Conservation (phyloP, 1,140 invertebrate genomes). For the Conus betulinus region DNA sequence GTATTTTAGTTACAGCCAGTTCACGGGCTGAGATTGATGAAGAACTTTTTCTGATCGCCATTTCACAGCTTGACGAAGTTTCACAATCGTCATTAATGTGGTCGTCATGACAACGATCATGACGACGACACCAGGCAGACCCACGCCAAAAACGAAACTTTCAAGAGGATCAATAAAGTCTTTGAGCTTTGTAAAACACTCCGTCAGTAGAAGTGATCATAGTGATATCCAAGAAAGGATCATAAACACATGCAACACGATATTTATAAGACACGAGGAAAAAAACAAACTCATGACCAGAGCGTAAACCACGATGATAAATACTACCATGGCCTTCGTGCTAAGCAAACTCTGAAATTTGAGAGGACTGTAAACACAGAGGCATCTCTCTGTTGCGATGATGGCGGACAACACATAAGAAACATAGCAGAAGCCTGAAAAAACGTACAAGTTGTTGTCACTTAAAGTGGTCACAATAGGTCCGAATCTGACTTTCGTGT, state of each 20-base stretch:
- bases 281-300: not conserved
- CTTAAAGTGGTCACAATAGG: not conserved
- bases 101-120: not conserved
- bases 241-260: not conserved
- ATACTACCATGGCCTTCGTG: not conserved
- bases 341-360: not conserved
- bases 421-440: not conserved
- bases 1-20: not conserved
- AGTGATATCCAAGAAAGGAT: not conserved
- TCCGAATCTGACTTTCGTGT: not conserved
- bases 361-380: not conserved
- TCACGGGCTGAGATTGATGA: not conserved
- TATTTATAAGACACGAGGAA: not conserved
- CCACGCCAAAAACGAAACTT: not conserved
- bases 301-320: not conserved
- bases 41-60: not conserved
- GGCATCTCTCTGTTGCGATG: not conserved
- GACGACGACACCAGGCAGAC: not conserved
- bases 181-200: not conserved
- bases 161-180: not conserved
- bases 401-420: not conserved
- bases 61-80: not conserved
- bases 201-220: not conserved
- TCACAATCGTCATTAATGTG: not conserved
- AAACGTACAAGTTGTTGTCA: not conserved